Percentiles rank a stretch among this genome's conserved stretches.
phyloP scores from a whole-genome alignment of 2,113 vertebrate genomes.

The Asarcornis scutulata region DNA sequence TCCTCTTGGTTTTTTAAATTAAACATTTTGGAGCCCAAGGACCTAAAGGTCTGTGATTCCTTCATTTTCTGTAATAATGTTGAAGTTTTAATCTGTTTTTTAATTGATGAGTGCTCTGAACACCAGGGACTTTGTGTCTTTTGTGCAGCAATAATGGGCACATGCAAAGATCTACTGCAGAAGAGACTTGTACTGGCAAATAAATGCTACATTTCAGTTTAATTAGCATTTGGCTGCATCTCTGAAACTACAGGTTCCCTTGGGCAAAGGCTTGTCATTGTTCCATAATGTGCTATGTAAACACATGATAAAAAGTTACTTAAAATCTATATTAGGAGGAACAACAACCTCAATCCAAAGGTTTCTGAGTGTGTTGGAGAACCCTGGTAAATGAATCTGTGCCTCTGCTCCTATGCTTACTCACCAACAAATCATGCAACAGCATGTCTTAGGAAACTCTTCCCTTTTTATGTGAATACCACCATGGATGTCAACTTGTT shows the following conservation, averaged over 20 bases:
- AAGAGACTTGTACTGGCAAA: not conserved
- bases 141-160: not conserved
- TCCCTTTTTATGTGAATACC: not conserved
- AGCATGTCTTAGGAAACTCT: not conserved
- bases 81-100: not conserved
- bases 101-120: not conserved
- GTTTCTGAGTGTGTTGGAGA: not conserved
- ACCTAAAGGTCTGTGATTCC: not conserved
- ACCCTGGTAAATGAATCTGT: not conserved
- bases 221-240: not conserved
- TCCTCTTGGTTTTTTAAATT: not conserved
- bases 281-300: not conserved
- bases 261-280: not conserved
- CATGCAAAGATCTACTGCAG: not conserved
- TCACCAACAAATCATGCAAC: not conserved
- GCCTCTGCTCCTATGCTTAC: not conserved
- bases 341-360: not conserved
- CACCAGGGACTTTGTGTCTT: not conserved
- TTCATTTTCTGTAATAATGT: not conserved
- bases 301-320: not conserved
- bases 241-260: not conserved
- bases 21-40: not conserved
- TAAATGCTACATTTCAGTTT: not conserved
- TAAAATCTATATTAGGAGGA: not conserved
- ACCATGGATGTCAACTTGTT: not conserved